Percentiles rank a stretch among this genome's conserved stretches.
phyloP scores from a whole-genome alignment of 2,797 vertebrate genomes.

The Cercopithecus diana region DNA sequence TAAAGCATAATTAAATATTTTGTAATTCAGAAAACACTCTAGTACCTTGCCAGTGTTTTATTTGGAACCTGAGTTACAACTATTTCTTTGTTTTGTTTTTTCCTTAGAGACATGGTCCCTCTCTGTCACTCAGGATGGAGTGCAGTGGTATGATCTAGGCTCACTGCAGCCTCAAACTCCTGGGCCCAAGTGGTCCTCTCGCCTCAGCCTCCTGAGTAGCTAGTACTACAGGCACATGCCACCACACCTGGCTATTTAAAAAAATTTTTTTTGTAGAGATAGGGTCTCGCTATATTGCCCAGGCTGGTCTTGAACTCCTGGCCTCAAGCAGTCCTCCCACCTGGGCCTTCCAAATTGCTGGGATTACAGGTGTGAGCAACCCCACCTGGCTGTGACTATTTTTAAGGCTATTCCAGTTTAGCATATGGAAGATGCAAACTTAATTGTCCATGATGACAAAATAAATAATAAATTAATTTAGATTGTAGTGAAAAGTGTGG shows the following conservation, averaged over 20 bases:
- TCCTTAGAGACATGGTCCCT: not conserved
- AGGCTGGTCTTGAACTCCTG: not conserved
- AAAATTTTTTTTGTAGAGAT: not conserved
- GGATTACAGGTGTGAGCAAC: not conserved
- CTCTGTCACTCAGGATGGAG: not conserved
- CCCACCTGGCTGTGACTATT: not conserved
- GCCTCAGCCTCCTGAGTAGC: not conserved
- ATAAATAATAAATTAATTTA: slow-evolving; percentile 45
- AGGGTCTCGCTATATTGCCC: not conserved
- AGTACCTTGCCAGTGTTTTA: not conserved
- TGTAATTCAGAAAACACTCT: not conserved
- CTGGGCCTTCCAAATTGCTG: not conserved
- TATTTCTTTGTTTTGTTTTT: not conserved
- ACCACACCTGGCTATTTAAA: not conserved
- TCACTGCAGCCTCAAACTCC: not conserved
- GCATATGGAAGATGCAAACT: not conserved
- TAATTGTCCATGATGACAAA: slow-evolving; percentile 39
- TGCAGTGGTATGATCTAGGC: not conserved
- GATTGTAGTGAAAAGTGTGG: slow-evolving; percentile 10
- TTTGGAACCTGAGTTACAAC: slow-evolving; percentile 8
- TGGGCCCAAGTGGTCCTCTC: not conserved
- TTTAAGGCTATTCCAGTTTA: not conserved
- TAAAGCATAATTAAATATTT: slow-evolving; percentile 29
- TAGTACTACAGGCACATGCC: not conserved
- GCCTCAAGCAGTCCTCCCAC: not conserved